Evolutionary conservation across 2,797 vertebrate genomes (phyloP), one percentile per base, ranked within the genome.

Genomic region (Gobionotothen gibberifrons): DNA sequence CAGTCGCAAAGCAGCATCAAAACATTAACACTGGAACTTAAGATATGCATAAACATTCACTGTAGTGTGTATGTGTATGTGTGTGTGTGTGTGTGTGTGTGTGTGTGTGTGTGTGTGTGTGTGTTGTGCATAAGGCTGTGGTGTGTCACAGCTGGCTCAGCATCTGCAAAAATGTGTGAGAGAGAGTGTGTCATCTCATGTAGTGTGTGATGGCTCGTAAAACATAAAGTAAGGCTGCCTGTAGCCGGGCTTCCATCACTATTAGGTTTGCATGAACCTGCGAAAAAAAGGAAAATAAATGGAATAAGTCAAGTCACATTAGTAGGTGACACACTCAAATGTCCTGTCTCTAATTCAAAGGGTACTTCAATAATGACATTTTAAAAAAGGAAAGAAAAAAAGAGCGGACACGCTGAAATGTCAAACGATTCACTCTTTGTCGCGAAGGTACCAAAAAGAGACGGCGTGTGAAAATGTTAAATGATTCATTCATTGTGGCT

Each of bases 261-360:
- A 95, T 92, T 2, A 95, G 79, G 82, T 94, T 95, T 43, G 94
- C 92, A 19, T 95, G 95, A 72, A 95, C 90, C 95, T 95, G 89
- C 5, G 46, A 13, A 19, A n/a, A 60, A 21, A 21, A 57, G 47
- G 54, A 17, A 11, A 48, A 29, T 3, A 1, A 29, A 54, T 17
- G 3, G 39, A 64, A 43, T 10, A 21, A 58, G n/a, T 3, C 17
- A 43, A 11, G 67, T 79, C 21, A 64, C 64, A 74, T 82, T 54
- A 77, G 16, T 19, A 17, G 40, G 29, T 60, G 63, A 72, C 39
- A 74, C 44, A 72, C 29, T 59, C 8, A 70, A 63, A 36, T 36
- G n/a, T 39, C 29, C 36, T 7, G 22, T 71, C 56, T 62, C 29
- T 49, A 57, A 72, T 39, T 52, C 15, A 52, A 22, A 22, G 19